phyloP scores from a whole-genome alignment of 2,888 invertebrate species.

The Odontocerum albicorne region DNA sequence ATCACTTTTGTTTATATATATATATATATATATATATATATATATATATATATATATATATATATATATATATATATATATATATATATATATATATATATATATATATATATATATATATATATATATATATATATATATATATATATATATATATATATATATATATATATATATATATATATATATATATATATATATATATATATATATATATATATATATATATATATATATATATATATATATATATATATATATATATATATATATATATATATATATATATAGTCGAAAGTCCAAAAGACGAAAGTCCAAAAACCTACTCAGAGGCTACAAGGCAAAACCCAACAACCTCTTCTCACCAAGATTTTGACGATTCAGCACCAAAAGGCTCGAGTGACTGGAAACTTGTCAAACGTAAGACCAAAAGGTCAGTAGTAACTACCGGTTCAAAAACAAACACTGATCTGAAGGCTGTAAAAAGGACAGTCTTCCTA shows the following conservation, averaged over 20 bases:
- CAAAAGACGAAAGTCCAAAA: too few relatives aligned
- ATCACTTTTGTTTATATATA: neutral
- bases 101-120: neutral
- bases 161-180: constrained; percentile 7
- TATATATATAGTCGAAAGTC: constrained; percentile 5
- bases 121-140: constrained; percentile 5
- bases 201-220: constrained; percentile 7
- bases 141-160: constrained; percentile 7
- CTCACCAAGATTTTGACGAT: too few relatives aligned
- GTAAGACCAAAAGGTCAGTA: too few relatives aligned
- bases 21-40: neutral
- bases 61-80: neutral
- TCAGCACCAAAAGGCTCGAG: too few relatives aligned
- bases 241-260: constrained; percentile 7
- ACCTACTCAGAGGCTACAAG: too few relatives aligned
- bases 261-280: constrained; percentile 6
- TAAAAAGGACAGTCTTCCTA: too few relatives aligned
- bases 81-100: neutral
- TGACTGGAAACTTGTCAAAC: too few relatives aligned
- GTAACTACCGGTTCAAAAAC: too few relatives aligned
- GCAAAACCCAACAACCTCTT: too few relatives aligned
- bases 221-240: constrained; percentile 7
- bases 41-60: neutral
- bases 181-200: constrained; percentile 7
- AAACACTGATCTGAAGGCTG: too few relatives aligned